Evolutionary conservation across 1,140 invertebrate species (phyloP).

Genomic region (Cardiocondyla obscurior): DNA sequence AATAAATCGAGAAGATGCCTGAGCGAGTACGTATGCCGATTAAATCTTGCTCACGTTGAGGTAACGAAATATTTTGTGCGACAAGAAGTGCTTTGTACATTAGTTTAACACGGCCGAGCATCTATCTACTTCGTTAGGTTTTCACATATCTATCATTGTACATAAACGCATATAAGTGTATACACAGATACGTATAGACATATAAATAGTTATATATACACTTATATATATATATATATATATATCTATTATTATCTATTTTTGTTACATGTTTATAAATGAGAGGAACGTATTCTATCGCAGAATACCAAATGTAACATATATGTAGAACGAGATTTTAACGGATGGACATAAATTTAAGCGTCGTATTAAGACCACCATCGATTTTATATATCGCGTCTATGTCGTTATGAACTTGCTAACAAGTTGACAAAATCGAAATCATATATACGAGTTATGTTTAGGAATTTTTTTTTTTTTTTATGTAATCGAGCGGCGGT

Average conservation of each 20-base stretch:
- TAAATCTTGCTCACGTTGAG: slow-evolving; percentile 61
- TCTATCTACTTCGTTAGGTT: slow-evolving; percentile 73
- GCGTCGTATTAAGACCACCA: slow-evolving; percentile 17
- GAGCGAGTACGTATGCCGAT: slow-evolving; percentile 42
- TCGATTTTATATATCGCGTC: slow-evolving; percentile 42
- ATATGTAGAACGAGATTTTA: slow-evolving; percentile 55
- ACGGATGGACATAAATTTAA: slow-evolving; percentile 52
- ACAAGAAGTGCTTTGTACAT: slow-evolving; percentile 29
- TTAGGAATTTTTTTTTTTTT: slow-evolving; percentile 56
- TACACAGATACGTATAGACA: slow-evolving; percentile 72
- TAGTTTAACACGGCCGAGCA: background rate
- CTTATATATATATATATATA: slow-evolving; percentile 60
- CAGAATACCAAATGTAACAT: slow-evolving; percentile 60
- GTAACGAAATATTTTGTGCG: slow-evolving; percentile 64
- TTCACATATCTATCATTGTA: slow-evolving; percentile 80
- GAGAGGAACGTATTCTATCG: slow-evolving; percentile 72
- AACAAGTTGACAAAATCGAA: slow-evolving; percentile 26
- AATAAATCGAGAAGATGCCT: slow-evolving; percentile 13
- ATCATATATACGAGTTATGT: slow-evolving; percentile 55
- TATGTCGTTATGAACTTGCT: slow-evolving; percentile 6
- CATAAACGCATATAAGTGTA: slow-evolving; percentile 74
- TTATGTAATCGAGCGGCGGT: slow-evolving; percentile 74
- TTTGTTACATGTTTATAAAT: slow-evolving; percentile 78
- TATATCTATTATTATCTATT: slow-evolving; percentile 77
- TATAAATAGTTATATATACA: slow-evolving; percentile 76